Evolutionary conservation across 2,797 vertebrate species (phyloP).

Genomic region (Eupleurogrammus muticus): DNA sequence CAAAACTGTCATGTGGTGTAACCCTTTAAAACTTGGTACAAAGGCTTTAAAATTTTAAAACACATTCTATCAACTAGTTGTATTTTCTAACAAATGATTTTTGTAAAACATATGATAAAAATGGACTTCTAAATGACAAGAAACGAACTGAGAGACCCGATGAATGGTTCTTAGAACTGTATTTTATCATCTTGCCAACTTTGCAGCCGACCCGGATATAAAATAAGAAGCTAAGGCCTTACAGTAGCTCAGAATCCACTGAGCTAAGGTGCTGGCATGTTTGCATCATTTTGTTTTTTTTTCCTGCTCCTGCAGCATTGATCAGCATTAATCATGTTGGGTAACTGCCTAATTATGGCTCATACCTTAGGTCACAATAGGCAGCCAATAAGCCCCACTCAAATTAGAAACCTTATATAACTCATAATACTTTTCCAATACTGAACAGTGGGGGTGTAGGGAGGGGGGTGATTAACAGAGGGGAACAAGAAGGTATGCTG

Average conservation of each 20-base stretch:
- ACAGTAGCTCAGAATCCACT: too few species aligned
- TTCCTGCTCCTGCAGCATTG: constrained; percentile 16
- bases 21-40: too few species aligned
- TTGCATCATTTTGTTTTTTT: neutral
- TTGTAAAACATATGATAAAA: too few species aligned
- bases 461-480: constrained; percentile 30
- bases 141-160: too few species aligned
- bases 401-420: constrained; percentile 58
- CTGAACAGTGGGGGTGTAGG: neutral
- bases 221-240: neutral
- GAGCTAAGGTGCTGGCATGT: neutral
- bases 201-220: too few species aligned
- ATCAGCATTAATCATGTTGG: constrained; percentile 40
- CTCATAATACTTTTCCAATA: constrained; percentile 40
- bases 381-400: constrained; percentile 43
- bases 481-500: constrained; percentile 9
- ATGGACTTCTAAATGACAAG: too few species aligned
- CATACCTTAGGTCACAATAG: constrained; percentile 50
- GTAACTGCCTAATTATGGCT: constrained; percentile 42
- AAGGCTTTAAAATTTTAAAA: too few species aligned
- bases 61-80: too few species aligned
- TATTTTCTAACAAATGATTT: too few species aligned
- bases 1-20: too few species aligned
- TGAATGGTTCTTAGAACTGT: too few species aligned
- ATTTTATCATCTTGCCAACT: too few species aligned